Conservation (phyloP, 1,140 invertebrate genomes). For the Varroa destructor region DNA sequence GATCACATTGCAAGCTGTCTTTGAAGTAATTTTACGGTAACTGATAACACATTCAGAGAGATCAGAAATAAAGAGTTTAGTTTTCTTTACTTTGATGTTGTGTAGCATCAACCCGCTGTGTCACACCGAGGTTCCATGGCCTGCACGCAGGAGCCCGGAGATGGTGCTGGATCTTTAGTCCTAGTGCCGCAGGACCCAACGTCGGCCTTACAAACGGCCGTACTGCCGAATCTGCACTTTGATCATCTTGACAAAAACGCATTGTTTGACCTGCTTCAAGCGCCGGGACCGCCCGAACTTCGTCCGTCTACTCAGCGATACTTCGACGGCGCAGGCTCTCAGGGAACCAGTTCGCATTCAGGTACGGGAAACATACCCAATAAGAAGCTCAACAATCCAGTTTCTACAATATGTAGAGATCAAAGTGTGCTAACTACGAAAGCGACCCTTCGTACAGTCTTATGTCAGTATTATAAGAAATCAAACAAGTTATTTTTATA, state of each 20-base stretch:
- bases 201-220: background rate
- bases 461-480: too few species aligned
- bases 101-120: background rate
- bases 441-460: too few species aligned
- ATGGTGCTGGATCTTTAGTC: background rate
- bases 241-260: slow-evolving; percentile 12
- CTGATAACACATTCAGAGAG: background rate
- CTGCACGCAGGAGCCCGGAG: background rate
- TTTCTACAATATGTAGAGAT: too few species aligned
- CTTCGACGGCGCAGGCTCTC: background rate
- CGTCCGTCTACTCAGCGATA: background rate
- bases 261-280: slow-evolving; percentile 4
- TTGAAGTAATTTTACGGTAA: too few species aligned
- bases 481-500: too few species aligned
- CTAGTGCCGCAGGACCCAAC: slow-evolving; percentile 1
- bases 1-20: too few species aligned
- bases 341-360: slow-evolving; percentile 13
- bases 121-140: background rate
- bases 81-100: background rate
- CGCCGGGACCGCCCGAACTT: background rate
- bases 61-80: background rate
- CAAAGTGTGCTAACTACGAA: too few species aligned
- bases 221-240: background rate
- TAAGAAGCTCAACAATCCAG: too few species aligned
- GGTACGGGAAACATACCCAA: background rate